phyloP scores from a whole-genome alignment of 1,140 invertebrate genomes.

The Popillia japonica region DNA sequence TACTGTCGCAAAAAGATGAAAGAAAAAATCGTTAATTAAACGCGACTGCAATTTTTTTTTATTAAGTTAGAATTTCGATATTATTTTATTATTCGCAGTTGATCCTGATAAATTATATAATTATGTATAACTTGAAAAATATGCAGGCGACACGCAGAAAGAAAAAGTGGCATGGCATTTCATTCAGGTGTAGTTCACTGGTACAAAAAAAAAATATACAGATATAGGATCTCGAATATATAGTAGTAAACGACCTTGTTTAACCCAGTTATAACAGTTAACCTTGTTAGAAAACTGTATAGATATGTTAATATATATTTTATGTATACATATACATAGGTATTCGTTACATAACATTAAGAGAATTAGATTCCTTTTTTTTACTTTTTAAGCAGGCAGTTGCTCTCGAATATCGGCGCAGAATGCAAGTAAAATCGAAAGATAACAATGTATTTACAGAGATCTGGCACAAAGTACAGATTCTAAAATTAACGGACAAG shows the following conservation, averaged over 20 bases:
- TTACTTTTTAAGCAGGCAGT: too few species aligned
- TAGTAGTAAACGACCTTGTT: slow-evolving; percentile 17
- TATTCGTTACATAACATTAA: slow-evolving; percentile 8
- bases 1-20: too few species aligned
- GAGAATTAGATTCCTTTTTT: slow-evolving; percentile 20
- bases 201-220: background rate
- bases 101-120: too few species aligned
- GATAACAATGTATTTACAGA: slow-evolving; percentile 7
- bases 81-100: too few species aligned
- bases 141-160: too few species aligned
- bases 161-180: slow-evolving; percentile 22
- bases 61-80: too few species aligned
- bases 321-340: too few species aligned
- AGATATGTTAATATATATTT: slow-evolving; percentile 5
- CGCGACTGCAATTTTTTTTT: too few species aligned
- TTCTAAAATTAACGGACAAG: slow-evolving; percentile 14
- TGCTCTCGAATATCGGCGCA: too few species aligned
- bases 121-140: too few species aligned
- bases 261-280: slow-evolving; percentile 24
- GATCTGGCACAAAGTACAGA: slow-evolving; percentile 10
- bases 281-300: background rate
- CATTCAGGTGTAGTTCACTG: slow-evolving; percentile 26
- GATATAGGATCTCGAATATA: background rate
- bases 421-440: background rate
- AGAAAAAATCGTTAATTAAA: too few species aligned